Conservation (phyloP, 2,113 vertebrate genomes). For the Ammodytes dubius region DNA sequence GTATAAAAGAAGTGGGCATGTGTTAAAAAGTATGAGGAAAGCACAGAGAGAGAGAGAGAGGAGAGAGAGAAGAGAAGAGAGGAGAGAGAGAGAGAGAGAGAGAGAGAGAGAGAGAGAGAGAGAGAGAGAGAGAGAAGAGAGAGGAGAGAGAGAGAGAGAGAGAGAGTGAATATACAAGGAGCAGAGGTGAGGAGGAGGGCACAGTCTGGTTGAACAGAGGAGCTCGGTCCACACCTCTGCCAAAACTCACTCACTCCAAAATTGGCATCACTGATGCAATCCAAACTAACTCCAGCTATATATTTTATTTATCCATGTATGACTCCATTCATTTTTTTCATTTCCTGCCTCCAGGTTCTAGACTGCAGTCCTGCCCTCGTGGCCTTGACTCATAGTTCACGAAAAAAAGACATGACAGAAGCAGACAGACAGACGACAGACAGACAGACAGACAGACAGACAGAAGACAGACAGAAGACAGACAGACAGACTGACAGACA, state of each 20-base stretch:
- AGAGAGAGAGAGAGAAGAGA: too few species aligned
- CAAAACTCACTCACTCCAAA: slow-evolving; percentile 25
- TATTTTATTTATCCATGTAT: slow-evolving; percentile 5
- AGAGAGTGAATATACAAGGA: background rate
- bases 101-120: too few species aligned
- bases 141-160: background rate
- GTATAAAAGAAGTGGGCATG: background rate
- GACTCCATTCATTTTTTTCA: slow-evolving; percentile 6
- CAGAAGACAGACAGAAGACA: too few species aligned
- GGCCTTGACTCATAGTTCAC: slow-evolving; percentile 30
- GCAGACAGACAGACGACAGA: background rate
- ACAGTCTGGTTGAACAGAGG: slow-evolving; percentile 19
- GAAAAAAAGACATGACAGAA: background rate
- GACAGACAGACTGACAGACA: background rate
- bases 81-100: too few species aligned
- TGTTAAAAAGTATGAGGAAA: background rate
- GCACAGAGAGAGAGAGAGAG: background rate
- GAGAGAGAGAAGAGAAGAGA: too few species aligned
- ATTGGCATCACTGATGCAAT: slow-evolving; percentile 47
- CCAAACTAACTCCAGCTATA: slow-evolving; percentile 15
- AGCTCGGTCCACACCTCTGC: slow-evolving; percentile 14
- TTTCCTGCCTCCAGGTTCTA: slow-evolving; percentile 24
- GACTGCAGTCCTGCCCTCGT: slow-evolving; percentile 5
- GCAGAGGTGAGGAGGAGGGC: slow-evolving; percentile 1
- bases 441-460: background rate